These are phyloP conservation scores for Leptothorax acervorum DNA, from an alignment of 2,888 invertebrate species.

Conservation along the genomic window DNA sequence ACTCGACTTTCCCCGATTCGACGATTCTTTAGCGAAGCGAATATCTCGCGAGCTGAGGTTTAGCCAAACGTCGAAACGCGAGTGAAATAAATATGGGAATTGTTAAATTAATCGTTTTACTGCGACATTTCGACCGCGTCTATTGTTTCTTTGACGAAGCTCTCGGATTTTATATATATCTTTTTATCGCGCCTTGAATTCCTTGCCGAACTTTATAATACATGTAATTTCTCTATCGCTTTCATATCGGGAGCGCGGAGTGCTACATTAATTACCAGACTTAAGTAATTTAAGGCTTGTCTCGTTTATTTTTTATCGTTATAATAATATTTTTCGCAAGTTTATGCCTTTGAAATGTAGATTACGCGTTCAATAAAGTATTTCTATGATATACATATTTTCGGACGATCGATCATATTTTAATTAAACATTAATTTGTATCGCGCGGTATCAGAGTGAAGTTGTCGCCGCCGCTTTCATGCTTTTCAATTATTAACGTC, in stretches of 20 bases:
- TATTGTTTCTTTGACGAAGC: neutral
- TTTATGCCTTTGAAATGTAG: neutral
- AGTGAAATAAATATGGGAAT: neutral
- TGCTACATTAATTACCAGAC: too few species aligned
- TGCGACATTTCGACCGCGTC: neutral
- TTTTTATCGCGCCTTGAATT: neutral
- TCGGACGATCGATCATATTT: neutral
- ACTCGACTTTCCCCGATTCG: neutral
- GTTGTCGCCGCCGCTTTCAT: neutral
- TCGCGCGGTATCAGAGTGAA: neutral
- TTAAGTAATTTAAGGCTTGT: neutral
- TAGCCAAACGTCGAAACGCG: too few species aligned
- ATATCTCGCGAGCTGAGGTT: neutral
- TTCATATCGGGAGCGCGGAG: too few species aligned
- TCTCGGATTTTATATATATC: neutral
- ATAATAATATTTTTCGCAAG: neutral
- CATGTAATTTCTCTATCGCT: neutral
- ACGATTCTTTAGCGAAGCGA: neutral
- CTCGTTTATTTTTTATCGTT: neutral
- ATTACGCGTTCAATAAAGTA: neutral
- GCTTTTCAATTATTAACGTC: neutral
- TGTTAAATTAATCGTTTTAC: neutral
- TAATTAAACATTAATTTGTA: neutral
- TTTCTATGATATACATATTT: neutral
- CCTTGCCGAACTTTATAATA: neutral